A percentile compares a stretch with the other conserved stretches of the same genome.
These are phyloP conservation scores for Rhynchomys soricoides DNA, from an alignment of 2,113 vertebrate species.

Conservation along the genomic window DNA sequence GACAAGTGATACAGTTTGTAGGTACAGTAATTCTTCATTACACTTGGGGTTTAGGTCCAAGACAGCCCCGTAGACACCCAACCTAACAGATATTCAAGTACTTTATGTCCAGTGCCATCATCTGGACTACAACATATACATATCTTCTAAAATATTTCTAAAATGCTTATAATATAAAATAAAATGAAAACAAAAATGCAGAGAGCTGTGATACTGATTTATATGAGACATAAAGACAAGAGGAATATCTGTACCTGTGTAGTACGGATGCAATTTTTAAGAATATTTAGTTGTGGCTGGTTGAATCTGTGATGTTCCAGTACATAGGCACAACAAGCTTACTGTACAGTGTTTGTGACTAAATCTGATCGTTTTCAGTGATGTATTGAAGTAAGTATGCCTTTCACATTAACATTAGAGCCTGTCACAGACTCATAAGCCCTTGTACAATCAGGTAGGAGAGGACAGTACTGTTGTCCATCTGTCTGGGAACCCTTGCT, in stretches of 20 bases:
- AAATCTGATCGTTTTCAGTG: background rate
- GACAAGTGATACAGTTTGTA: background rate
- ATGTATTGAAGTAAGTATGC: background rate
- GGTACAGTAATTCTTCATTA: no score
- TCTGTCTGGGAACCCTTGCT: background rate
- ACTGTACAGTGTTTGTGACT: background rate
- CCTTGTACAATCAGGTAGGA: background rate
- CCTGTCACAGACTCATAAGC: no score
- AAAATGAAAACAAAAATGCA: background rate
- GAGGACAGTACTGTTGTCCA: background rate
- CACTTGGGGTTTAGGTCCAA: background rate
- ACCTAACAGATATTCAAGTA: no score
- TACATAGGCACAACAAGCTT: fast-evolving
- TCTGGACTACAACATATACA: background rate
- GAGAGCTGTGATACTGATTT: background rate
- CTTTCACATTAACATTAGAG: background rate
- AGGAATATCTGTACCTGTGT: background rate
- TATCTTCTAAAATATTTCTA: background rate
- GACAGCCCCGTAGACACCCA: fast-evolving
- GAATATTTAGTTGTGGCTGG: background rate
- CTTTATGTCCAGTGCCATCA: background rate
- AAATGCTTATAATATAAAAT: background rate
- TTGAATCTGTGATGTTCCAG: background rate
- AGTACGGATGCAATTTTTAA: background rate
- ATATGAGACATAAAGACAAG: background rate